A percentile compares a stretch with the other conserved stretches of the same genome.
phyloP scores from a whole-genome alignment of 2,113 vertebrate species.

The Lepisosteus oculatus region DNA sequence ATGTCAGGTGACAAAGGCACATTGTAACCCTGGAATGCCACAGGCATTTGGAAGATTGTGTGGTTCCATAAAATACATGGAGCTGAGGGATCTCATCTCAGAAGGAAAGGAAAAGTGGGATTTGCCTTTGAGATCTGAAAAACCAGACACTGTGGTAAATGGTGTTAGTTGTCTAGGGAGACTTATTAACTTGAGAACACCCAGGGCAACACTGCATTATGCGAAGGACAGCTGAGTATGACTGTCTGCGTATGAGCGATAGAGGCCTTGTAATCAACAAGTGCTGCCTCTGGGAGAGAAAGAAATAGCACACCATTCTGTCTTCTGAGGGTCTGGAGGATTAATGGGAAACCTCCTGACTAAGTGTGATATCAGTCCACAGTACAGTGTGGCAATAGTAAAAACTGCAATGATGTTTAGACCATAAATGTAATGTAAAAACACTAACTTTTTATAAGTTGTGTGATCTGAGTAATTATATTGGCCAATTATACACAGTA shows the following conservation, averaged over 20 bases:
- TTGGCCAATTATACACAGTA: too few relatives aligned
- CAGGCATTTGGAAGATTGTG: too few relatives aligned
- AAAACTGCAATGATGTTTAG: too few relatives aligned
- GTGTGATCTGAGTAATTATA: too few relatives aligned
- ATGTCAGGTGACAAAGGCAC: too few relatives aligned
- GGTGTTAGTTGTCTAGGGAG: not conserved
- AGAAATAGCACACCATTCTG: too few relatives aligned
- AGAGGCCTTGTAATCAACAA: constrained; percentile 1
- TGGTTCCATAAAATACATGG: too few relatives aligned
- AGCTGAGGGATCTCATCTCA: not conserved
- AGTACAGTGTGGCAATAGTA: too few relatives aligned
- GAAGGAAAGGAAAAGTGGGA: not conserved
- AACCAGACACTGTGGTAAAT: not conserved
- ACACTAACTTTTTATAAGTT: too few relatives aligned
- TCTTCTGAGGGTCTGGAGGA: not conserved
- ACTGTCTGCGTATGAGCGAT: constrained; percentile 3
- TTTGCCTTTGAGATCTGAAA: not conserved
- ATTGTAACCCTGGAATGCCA: too few relatives aligned
- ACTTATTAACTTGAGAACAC: not conserved
- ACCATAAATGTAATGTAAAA: too few relatives aligned
- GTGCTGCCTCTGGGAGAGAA: not conserved
- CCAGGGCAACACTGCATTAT: too few relatives aligned
- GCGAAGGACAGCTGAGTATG: not conserved
- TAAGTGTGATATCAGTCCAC: not conserved
- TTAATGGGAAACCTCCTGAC: not conserved